Percentiles rank a stretch among this genome's conserved stretches.
Conservation (phyloP, 1,140 invertebrate species). For the Caenorhabditis inopinata region DNA sequence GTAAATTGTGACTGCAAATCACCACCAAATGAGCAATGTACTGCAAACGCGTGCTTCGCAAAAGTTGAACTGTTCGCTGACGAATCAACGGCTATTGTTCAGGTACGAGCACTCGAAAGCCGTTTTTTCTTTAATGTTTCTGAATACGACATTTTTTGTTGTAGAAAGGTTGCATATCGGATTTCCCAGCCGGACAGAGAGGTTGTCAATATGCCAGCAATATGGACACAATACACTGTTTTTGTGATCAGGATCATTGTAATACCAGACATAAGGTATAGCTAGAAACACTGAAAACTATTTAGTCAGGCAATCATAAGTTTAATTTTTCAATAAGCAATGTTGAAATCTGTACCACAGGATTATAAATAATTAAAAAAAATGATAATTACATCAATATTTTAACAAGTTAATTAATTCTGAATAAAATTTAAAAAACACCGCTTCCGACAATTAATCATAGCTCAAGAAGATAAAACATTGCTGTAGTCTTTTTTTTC, state of each 20-base stretch:
- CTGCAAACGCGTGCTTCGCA: constrained; percentile 60
- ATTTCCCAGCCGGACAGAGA: constrained; percentile 55
- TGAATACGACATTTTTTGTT: constrained; percentile 45
- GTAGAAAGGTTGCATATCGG: constrained; percentile 64
- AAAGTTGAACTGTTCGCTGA: constrained; percentile 61
- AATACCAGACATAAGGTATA: constrained; percentile 57
- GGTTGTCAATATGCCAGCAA: constrained; percentile 66
- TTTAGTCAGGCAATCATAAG: too few species aligned
- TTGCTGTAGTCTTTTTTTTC: too few species aligned
- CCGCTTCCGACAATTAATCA: too few species aligned
- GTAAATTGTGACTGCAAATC: constrained; percentile 46
- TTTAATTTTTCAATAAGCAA: too few species aligned
- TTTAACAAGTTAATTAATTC: too few species aligned
- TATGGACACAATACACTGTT: constrained; percentile 63
- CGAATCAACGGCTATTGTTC: constrained; percentile 62
- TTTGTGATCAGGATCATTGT: constrained; percentile 59
- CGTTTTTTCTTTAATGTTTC: constrained; percentile 21
- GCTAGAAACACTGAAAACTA: neutral
- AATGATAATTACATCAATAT: too few species aligned
- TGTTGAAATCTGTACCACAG: too few species aligned
- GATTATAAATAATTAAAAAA: too few species aligned
- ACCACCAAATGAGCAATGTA: constrained; percentile 49
- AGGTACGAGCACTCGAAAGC: constrained; percentile 50
- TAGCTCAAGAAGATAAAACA: too few species aligned
- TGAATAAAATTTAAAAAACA: too few species aligned